These are phyloP conservation scores for Bombycilla garrulus DNA, from an alignment of 2,113 vertebrate genomes.

Conservation along the genomic window DNA sequence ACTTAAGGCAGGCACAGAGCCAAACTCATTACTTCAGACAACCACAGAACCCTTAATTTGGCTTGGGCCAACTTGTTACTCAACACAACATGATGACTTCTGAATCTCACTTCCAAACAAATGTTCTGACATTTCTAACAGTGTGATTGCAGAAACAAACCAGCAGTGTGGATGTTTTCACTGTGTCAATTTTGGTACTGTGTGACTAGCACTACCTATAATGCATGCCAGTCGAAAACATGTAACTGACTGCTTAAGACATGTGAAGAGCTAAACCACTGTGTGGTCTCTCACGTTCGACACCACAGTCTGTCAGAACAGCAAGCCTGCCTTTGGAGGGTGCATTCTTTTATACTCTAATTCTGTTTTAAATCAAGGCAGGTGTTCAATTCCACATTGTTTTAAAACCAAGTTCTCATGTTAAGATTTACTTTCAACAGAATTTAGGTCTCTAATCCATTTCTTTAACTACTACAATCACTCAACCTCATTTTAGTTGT, in stretches of 20 bases:
- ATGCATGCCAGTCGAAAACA: background rate
- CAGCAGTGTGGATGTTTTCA: background rate
- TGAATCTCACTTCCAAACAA: background rate
- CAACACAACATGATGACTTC: rapidly evolving
- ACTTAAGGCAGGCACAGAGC: too few relatives aligned
- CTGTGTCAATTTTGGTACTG: background rate
- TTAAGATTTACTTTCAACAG: background rate
- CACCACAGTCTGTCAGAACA: background rate
- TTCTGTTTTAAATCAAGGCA: background rate
- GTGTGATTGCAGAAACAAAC: background rate
- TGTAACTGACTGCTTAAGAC: background rate
- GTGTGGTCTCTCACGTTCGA: background rate
- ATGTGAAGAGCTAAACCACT: background rate
- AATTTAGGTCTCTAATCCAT: background rate
- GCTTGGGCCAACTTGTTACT: background rate
- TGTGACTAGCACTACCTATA: background rate
- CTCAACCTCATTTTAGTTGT: background rate
- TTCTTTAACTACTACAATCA: background rate
- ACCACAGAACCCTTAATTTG: background rate
- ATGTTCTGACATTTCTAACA: background rate
- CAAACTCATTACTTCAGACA: background rate
- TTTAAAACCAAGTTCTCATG: background rate
- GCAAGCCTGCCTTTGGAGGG: background rate
- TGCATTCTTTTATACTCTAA: background rate
- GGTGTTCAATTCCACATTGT: background rate